Evolutionary conservation across 2,113 vertebrate genomes (phyloP).

Genomic region (Zosterops pallidus): DNA sequence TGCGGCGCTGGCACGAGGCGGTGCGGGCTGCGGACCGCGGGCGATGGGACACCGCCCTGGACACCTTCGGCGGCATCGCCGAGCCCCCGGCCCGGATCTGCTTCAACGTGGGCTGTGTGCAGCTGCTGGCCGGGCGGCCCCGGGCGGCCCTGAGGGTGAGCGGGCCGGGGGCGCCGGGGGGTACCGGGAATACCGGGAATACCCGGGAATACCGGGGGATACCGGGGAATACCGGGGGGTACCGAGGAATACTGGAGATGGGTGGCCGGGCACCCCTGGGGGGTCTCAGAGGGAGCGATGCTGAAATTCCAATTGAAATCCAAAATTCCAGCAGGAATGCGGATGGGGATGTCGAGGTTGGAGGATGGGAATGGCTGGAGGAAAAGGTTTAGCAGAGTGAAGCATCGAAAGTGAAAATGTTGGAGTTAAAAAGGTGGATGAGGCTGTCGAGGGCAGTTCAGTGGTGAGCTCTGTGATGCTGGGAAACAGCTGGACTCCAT

Average conservation of each 20-base stretch:
- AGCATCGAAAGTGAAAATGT: too few relatives aligned
- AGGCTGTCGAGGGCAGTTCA: background rate
- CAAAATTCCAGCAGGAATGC: too few relatives aligned
- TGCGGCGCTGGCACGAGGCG: slow-evolving; percentile 81
- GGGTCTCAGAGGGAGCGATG: rapidly evolving
- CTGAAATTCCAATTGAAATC: rapidly evolving
- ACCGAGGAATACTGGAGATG: too few relatives aligned
- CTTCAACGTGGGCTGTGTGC: slow-evolving; percentile 80
- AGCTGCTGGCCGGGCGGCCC: slow-evolving; percentile 78
- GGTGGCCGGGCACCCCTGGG: rapidly evolving
- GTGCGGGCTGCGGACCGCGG: slow-evolving; percentile 74
- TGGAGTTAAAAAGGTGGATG: background rate
- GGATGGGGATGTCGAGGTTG: rapidly evolving
- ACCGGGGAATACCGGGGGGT: too few relatives aligned
- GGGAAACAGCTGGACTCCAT: background rate
- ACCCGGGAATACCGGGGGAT: too few relatives aligned
- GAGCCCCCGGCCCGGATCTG: slow-evolving; percentile 79
- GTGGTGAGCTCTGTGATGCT: background rate
- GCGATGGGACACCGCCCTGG: slow-evolving; percentile 79
- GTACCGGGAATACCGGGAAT: too few relatives aligned
- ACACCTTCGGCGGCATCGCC: slow-evolving; percentile 66
- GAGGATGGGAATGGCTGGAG: background rate
- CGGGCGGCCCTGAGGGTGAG: slow-evolving; percentile 77
- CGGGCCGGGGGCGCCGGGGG: background rate
- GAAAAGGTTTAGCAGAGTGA: background rate